Evolutionary conservation across 2,888 invertebrate species (phyloP).

Genomic region (Zootermopsis nevadensis): DNA sequence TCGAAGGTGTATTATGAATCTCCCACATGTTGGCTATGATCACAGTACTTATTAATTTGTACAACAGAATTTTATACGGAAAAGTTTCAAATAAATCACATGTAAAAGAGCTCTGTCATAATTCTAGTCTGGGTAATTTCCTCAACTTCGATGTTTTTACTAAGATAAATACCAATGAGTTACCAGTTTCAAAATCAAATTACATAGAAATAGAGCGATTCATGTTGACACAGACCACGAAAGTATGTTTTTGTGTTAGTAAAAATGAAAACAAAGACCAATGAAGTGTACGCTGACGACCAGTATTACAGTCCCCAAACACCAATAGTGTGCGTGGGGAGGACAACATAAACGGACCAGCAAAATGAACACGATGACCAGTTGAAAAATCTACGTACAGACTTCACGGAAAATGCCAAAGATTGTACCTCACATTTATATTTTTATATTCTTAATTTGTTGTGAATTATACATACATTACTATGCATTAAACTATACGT

Average conservation of each 20-base stretch:
- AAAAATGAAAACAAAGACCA: not conserved
- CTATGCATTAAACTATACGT: too few species aligned
- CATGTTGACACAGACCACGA: not conserved
- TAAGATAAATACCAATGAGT: not conserved
- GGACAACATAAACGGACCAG: not conserved
- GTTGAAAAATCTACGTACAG: too few species aligned
- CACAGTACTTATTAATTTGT: too few species aligned
- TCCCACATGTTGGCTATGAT: too few species aligned
- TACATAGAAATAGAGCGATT: not conserved
- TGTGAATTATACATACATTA: not conserved
- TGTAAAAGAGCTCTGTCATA: not conserved
- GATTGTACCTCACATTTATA: conserved; percentile 1
- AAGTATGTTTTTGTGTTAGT: not conserved
- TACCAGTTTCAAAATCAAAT: not conserved
- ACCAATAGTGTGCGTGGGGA: too few species aligned
- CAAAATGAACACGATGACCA: too few species aligned
- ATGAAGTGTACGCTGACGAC: too few species aligned
- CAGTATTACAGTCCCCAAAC: too few species aligned
- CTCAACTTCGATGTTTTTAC: not conserved
- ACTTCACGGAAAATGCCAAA: conserved; percentile 4
- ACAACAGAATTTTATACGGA: too few species aligned
- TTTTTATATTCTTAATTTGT: not conserved
- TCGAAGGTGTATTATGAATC: too few species aligned
- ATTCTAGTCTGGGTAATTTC: not conserved
- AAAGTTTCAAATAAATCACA: too few species aligned